These are phyloP conservation scores for Hyposmocoma kahamanoa DNA, from an alignment of 1,140 invertebrate genomes.

Conservation along the genomic window DNA sequence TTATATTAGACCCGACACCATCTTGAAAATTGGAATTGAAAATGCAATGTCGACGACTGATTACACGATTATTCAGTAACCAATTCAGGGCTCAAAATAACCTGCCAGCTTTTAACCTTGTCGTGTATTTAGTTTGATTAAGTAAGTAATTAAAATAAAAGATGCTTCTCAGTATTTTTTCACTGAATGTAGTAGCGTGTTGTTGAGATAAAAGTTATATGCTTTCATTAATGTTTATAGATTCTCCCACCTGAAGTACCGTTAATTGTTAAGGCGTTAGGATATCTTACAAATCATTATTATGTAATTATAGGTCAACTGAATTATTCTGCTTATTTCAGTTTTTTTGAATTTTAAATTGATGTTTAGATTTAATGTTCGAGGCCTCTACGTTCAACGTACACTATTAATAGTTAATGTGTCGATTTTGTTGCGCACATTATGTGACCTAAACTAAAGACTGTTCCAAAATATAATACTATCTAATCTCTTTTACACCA, in stretches of 20 bases:
- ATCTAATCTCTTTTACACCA: too few relatives aligned
- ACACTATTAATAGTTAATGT: conserved; percentile 24
- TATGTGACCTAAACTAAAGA: too few relatives aligned
- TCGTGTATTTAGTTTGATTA: neutral
- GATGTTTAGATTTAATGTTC: conserved; percentile 21
- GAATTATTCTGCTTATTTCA: neutral
- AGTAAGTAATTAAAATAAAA: neutral
- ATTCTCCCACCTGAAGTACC: conserved; percentile 65
- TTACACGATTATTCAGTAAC: too few relatives aligned
- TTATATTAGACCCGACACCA: too few relatives aligned
- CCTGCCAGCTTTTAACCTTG: too few relatives aligned
- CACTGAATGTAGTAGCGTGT: conserved; percentile 14
- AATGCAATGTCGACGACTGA: too few relatives aligned
- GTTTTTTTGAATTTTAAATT: conserved; percentile 18
- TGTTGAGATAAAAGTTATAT: neutral
- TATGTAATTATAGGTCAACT: neutral
- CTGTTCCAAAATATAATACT: too few relatives aligned
- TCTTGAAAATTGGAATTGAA: too few relatives aligned
- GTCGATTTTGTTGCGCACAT: conserved; percentile 35
- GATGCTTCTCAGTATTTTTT: conserved; percentile 23
- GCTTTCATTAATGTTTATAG: conserved; percentile 35
- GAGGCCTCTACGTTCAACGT: conserved; percentile 27
- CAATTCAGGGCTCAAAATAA: too few relatives aligned
- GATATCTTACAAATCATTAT: conserved; percentile 3
- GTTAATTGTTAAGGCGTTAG: conserved; percentile 40